These are phyloP conservation scores for Lycaena phlaeas DNA, from an alignment of 2,888 invertebrate genomes.

Conservation along the genomic window DNA sequence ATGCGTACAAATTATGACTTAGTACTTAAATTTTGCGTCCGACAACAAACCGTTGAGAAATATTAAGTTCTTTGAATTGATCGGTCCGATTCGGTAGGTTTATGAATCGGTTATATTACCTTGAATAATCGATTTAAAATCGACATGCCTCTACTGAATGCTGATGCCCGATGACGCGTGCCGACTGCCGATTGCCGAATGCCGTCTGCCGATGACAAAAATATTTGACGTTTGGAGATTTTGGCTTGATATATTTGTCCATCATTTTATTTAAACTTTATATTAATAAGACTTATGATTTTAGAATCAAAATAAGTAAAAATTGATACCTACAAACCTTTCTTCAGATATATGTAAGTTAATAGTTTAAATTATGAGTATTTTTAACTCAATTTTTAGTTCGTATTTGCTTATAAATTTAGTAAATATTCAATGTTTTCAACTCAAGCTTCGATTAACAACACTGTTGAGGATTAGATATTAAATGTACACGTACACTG, in stretches of 20 bases:
- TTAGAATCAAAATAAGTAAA: background rate
- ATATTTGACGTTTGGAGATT: conserved; percentile 4
- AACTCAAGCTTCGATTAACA: conserved; percentile 10
- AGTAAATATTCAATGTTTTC: background rate
- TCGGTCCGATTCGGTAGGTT: too few relatives aligned
- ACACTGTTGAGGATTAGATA: conserved; percentile 9
- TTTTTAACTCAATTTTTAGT: background rate
- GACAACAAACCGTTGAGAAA: too few relatives aligned
- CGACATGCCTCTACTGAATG: too few relatives aligned
- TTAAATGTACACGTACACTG: background rate
- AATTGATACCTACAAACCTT: background rate
- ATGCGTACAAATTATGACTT: too few relatives aligned
- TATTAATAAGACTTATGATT: background rate
- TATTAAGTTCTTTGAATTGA: too few relatives aligned
- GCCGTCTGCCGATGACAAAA: conserved; percentile 2
- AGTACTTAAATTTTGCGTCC: too few relatives aligned
- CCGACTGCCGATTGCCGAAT: too few relatives aligned
- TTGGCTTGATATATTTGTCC: conserved; percentile 2
- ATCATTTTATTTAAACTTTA: background rate
- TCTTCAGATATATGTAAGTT: background rate
- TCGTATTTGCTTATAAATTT: background rate
- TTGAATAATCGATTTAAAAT: too few relatives aligned
- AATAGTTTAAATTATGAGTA: background rate
- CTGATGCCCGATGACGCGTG: too few relatives aligned
- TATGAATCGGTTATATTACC: too few relatives aligned